Evolutionary conservation across 2,113 vertebrate genomes (phyloP), one percentile per base, ranked within the genome.

Genomic region (Struthidea cinerea): DNA sequence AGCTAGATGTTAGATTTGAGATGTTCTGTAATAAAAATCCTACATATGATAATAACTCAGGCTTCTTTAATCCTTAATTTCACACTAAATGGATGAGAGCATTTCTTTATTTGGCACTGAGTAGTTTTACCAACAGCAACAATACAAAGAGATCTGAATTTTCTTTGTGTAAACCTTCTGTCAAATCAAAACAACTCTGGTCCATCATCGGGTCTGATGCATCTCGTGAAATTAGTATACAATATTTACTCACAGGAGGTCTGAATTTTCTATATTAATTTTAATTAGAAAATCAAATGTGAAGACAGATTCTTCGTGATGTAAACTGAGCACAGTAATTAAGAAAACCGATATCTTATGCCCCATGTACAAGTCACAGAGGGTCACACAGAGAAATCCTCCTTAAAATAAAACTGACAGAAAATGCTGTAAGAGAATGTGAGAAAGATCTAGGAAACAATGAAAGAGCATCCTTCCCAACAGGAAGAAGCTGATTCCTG

Each of bases 291-390:
- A 92, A 81, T 85, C 49, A 92, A 91, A 80, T 30, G 27, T 60
- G 76, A 84, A 90, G 86, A 83, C 39, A 84, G 24, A 60, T 52
- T 52, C 65, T 71, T 95, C 8, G 17, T 67, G 35, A 68, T 57
- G 11, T 59, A 65, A 94, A 91, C 74, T 87, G 82, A 84, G 70
- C 77, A 74, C 17, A 86, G 27, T 80, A 83, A 95, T 96, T 89
- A 94, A 60, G 77, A 70, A 91, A 92, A 69, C 27, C 78, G 89
- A 82, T 56, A 75, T 73, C 35, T 93, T 90, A 65, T 59, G 52
- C 21, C 44, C 35, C 16, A 12, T 11, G 11, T 67, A 71, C 44
- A 89, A 73, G 41, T 75, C 63, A 89, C 56, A 84, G 55, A 85
- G 26, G 37, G 90, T 83, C 55, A 92, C 44, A 68, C 33, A 83